These are phyloP conservation scores for Caerostris extrusa DNA, from an alignment of 1,140 invertebrate genomes.

Conservation along the genomic window DNA sequence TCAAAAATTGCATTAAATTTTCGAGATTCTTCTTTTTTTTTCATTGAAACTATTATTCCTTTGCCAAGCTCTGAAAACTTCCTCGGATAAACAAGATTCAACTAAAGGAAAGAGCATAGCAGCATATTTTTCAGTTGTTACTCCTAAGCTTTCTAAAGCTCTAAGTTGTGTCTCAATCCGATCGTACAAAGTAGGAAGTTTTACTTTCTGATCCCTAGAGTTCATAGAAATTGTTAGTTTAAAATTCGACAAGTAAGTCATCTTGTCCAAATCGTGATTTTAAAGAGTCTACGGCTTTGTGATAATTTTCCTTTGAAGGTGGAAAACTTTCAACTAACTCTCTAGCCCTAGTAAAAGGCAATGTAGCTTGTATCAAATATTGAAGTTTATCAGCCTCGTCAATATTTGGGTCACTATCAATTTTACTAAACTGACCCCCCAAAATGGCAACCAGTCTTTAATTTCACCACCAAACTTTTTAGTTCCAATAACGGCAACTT, in stretches of 20 bases:
- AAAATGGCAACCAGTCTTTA: conserved; percentile 41
- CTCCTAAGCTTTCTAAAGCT: no score
- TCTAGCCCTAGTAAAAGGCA: background rate
- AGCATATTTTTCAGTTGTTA: no score
- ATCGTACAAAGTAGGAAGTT: no score
- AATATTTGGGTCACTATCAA: background rate
- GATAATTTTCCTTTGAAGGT: no score
- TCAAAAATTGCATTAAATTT: conserved; percentile 30
- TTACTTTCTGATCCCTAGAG: no score
- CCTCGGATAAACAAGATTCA: background rate
- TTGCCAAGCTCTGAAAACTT: background rate
- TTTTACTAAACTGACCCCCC: conserved; percentile 19
- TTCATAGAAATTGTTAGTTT: no score
- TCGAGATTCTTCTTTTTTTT: background rate
- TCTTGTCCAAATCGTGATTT: no score
- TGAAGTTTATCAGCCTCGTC: conserved; percentile 45
- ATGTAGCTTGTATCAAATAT: conserved; percentile 38
- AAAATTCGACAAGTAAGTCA: no score
- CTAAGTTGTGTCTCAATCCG: no score
- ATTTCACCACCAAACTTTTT: conserved; percentile 41
- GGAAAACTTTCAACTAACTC: conserved; percentile 78
- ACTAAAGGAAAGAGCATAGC: no score
- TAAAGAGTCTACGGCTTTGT: no score
- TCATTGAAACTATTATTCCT: background rate
- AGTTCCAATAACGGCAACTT: background rate